These are phyloP conservation scores for Enteromius radiatus DNA, from an alignment of 2,797 vertebrate genomes.

Conservation along the genomic window DNA sequence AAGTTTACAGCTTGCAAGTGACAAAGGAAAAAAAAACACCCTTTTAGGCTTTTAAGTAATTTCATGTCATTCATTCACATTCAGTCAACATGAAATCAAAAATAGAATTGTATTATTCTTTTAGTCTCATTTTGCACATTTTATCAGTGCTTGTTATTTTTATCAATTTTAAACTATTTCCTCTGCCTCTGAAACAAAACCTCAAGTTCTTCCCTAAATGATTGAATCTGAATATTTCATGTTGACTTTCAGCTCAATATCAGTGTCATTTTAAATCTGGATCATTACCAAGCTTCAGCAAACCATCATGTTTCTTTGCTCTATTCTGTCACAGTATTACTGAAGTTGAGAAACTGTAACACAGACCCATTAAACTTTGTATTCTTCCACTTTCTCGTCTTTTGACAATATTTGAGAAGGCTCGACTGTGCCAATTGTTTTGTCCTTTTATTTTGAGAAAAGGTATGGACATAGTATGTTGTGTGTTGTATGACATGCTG, in stretches of 20 bases:
- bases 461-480: constrained; percentile 23
- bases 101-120: background rate
- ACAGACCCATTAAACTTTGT: constrained; percentile 67
- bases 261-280: constrained; percentile 56
- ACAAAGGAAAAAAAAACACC: constrained; percentile 53
- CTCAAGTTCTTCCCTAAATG: background rate
- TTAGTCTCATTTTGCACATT: background rate
- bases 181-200: background rate
- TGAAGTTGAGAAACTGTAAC: constrained; percentile 50
- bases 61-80: constrained; percentile 52
- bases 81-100: constrained; percentile 47
- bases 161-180: background rate
- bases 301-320: constrained; percentile 66
- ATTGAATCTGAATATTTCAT: background rate
- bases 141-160: background rate
- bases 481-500: constrained; percentile 34
- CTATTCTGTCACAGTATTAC: constrained; percentile 48
- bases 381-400: constrained; percentile 54
- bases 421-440: constrained; percentile 39
- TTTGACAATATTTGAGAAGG: background rate
- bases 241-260: constrained; percentile 13
- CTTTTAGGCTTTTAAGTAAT: constrained; percentile 62
- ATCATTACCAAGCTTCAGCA: constrained; percentile 60
- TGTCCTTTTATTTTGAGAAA: constrained; percentile 25
- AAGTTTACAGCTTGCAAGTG: constrained; percentile 53